A percentile compares a stretch with the other conserved stretches of the same genome.
phyloP scores from a whole-genome alignment of 1,140 invertebrate genomes.

The Bombyx mandarina region DNA sequence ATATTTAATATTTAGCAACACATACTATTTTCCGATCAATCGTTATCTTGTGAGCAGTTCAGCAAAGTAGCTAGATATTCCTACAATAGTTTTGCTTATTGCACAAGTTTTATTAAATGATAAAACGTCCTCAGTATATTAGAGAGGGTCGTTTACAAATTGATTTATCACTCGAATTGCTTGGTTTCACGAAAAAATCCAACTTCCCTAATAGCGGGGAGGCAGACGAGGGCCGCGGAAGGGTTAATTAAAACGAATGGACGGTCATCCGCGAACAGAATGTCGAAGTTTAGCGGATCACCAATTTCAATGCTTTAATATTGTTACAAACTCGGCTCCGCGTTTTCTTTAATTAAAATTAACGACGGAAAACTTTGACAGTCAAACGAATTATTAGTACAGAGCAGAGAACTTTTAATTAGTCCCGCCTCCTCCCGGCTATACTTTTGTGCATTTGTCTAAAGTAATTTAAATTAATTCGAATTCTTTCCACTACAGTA shows the following conservation, averaged over 20 bases:
- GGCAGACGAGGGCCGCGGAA: slow-evolving; percentile 44
- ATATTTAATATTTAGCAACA: too few relatives aligned
- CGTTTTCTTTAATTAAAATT: slow-evolving; percentile 71
- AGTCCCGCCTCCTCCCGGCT: slow-evolving; percentile 50
- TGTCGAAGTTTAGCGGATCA: slow-evolving; percentile 68
- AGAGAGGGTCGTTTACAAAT: slow-evolving; percentile 20
- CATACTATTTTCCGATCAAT: too few relatives aligned
- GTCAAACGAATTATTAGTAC: slow-evolving; percentile 70
- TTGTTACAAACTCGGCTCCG: slow-evolving; percentile 60
- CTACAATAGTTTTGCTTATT: too few relatives aligned
- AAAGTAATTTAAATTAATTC: slow-evolving; percentile 53
- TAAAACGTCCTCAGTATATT: too few relatives aligned
- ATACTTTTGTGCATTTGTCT: slow-evolving; percentile 62
- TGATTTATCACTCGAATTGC: slow-evolving; percentile 42
- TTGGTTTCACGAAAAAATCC: slow-evolving; percentile 20
- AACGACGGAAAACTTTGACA: slow-evolving; percentile 68
- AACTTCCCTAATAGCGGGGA: slow-evolving; percentile 40
- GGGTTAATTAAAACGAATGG: slow-evolving; percentile 67
- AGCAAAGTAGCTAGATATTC: too few relatives aligned
- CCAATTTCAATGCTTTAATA: slow-evolving; percentile 69
- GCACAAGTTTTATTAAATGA: too few relatives aligned
- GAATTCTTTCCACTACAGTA: slow-evolving; percentile 27
- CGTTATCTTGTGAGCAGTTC: too few relatives aligned
- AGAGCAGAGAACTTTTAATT: slow-evolving; percentile 65
- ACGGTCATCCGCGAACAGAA: slow-evolving; percentile 55